Evolutionary conservation across 2,113 vertebrate species (phyloP), one percentile per base, ranked within the genome.

Genomic region (Loxodonta africana): DNA sequence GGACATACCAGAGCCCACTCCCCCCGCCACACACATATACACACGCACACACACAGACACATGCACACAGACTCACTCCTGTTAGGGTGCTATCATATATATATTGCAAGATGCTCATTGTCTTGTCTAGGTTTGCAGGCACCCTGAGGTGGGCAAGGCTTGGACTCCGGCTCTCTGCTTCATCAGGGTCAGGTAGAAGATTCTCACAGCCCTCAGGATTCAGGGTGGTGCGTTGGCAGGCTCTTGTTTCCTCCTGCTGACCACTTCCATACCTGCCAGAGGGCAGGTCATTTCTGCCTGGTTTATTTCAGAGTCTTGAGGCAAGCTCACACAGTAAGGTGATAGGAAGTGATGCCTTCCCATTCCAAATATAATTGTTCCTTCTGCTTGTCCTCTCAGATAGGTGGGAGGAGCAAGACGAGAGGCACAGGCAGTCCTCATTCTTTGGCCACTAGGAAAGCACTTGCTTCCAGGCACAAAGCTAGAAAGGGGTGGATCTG

Each of bases 1-100:
- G 67, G 12, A 44, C 33, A 20, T 81, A 6, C 6, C 1, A 1
- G 18, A 17, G 7, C 8, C 53, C 51, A 8, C 5, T 25, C 18
- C 18, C 44, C 1, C 0, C 15, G 2, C 23, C 14, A 23, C n/a
- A 7, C 28, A 65, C 1, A 48, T 7, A 21, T n/a, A 23, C 46
- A 7, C 28, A 65, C 8, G 9, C 28, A 18, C 41, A 25, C 5
- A 65, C 26, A 65, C 63, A 65, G 0, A 65, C 63, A 65, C 48
- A 6, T 8, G 8, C 26, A 65, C 30, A 21, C 8, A 74, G 20
- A 41, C 18, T n/a, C 2, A 11, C 21, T 74, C 62, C 85, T 8
- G 3, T 33, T 33, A 33, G 1, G 8, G 6, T 17, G 8, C 25
- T 23, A 1, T 63, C n/a, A 1, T 1, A 15, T 14, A 67, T 5